Conservation (phyloP, 2,888 invertebrate species). For the Drosophila parthenogenetica region DNA sequence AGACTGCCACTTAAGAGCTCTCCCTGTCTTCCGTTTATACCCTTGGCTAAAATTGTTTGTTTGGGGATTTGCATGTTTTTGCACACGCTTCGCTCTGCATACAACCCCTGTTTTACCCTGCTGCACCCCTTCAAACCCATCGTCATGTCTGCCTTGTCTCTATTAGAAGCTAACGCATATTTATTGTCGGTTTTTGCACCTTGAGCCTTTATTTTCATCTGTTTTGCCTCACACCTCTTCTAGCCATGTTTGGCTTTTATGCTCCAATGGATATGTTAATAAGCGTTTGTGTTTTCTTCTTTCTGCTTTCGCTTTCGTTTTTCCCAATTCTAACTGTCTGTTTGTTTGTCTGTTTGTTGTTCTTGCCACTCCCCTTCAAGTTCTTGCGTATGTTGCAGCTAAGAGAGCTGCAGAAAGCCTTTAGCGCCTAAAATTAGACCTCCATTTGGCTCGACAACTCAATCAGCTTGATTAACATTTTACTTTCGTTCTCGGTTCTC, state of each 20-base stretch:
- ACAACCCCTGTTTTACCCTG: not conserved
- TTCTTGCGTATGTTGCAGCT: constrained; percentile 30
- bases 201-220: constrained; percentile 63
- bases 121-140: too few relatives aligned
- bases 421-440: constrained; percentile 78
- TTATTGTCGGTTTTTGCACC: constrained; percentile 78
- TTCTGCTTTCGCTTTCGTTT: constrained; percentile 26
- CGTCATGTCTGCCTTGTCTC: constrained; percentile 47
- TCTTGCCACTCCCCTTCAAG: constrained; percentile 3
- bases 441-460: constrained; percentile 71
- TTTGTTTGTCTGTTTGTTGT: constrained; percentile 36
- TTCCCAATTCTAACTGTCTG: constrained; percentile 40
- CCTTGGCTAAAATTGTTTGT: constrained; percentile 77
- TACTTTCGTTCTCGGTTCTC: constrained; percentile 54
- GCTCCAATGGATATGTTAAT: constrained; percentile 76
- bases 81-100: constrained; percentile 50
- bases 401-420: constrained; percentile 51
- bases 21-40: constrained; percentile 45
- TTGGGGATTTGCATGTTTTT: constrained; percentile 79
- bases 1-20: constrained; percentile 61
- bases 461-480: constrained; percentile 81
- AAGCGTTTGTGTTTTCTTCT: constrained; percentile 62
- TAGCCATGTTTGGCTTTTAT: constrained; percentile 63
- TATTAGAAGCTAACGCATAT: constrained; percentile 79
- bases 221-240: constrained; percentile 19